Conservation (phyloP, 2,797 vertebrate species). For the Toxotes lorentzi region DNA sequence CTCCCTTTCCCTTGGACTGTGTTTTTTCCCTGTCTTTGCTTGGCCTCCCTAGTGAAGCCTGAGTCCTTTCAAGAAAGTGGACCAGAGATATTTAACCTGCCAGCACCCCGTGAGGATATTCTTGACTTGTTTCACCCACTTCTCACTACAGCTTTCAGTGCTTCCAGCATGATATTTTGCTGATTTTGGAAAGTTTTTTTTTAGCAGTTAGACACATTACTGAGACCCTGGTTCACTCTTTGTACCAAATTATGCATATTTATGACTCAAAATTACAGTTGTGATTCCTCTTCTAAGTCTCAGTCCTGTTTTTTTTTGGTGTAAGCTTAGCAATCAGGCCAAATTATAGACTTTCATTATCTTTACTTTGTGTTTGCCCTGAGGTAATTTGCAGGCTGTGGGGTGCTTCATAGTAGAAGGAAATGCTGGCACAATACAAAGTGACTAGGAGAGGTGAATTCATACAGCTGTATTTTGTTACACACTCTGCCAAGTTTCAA, state of each 20-base stretch:
- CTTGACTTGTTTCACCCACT: conserved; percentile 46
- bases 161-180: conserved; percentile 46
- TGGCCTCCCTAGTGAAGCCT: conserved; percentile 44
- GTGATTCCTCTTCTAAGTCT: conserved; percentile 5
- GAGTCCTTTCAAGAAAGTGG: conserved; percentile 64
- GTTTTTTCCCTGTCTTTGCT: conserved; percentile 53
- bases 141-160: conserved; percentile 23
- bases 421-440: conserved; percentile 19
- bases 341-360: conserved; percentile 1
- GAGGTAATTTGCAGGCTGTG: not conserved
- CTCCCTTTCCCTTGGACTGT: conserved; percentile 77
- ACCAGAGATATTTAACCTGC: conserved; percentile 64
- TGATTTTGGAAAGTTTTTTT: conserved; percentile 36
- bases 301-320: conserved; percentile 25
- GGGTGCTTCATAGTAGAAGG: not conserved
- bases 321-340: conserved; percentile 1
- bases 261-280: not conserved
- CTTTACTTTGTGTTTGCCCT: conserved; percentile 5
- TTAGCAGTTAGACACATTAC: conserved; percentile 10
- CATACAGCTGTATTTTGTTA: conserved; percentile 26
- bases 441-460: conserved; percentile 8
- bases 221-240: conserved; percentile 4
- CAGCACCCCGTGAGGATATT: conserved; percentile 45
- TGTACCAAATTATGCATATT: conserved; percentile 3
- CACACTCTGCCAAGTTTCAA: conserved; percentile 2